A percentile compares a stretch with the other conserved stretches of the same genome.
Conservation (phyloP, 1,140 invertebrate species). For the Macrotrachela quadricornifera region DNA sequence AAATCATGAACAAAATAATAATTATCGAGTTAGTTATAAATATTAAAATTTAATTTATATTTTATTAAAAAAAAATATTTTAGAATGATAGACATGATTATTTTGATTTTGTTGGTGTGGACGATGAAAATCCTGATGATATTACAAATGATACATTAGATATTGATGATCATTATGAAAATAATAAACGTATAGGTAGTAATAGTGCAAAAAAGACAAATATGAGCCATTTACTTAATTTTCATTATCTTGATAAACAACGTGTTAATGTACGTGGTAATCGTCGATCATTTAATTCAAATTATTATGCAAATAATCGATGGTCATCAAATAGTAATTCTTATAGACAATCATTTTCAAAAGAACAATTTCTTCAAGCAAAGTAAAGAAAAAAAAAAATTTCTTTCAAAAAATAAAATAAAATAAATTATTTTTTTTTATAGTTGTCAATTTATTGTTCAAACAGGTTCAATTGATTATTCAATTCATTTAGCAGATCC, state of each 20-base stretch:
- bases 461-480: constrained; percentile 45
- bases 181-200: background rate
- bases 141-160: no score
- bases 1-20: no score
- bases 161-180: no score
- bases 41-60: no score
- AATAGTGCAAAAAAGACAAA: constrained; percentile 54
- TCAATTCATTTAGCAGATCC: constrained; percentile 51
- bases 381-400: constrained; percentile 29
- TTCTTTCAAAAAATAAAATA: no score
- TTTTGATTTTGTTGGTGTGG: no score
- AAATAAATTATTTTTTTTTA: no score
- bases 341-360: constrained; percentile 28
- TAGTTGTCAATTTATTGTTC: constrained; percentile 72
- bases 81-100: no score
- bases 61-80: no score
- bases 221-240: constrained; percentile 69
- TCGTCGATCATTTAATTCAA: constrained; percentile 32
- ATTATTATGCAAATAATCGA: background rate
- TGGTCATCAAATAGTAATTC: background rate
- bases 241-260: constrained; percentile 40
- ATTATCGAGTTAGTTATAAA: no score
- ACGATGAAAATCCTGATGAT: no score
- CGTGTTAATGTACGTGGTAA: constrained; percentile 5
- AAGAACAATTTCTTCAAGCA: constrained; percentile 74